Evolutionary conservation across 2,113 vertebrate genomes (phyloP).

Genomic region (Strix uralensis): DNA sequence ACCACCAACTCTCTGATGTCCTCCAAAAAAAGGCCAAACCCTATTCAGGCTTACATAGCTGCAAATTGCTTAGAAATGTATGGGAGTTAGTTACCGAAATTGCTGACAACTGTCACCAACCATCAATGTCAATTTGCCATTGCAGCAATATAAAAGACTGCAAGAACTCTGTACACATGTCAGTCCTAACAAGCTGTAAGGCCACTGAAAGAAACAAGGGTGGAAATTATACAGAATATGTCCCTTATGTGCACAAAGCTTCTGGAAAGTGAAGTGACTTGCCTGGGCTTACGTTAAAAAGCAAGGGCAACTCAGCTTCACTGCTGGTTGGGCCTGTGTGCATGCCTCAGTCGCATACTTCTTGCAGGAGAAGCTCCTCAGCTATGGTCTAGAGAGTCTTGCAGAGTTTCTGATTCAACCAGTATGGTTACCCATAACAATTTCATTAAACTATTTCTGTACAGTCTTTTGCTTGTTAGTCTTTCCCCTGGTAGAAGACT

Average conservation of each 20-base stretch:
- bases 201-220: not conserved
- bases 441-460: constrained; percentile 46
- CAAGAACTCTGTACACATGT: not conserved
- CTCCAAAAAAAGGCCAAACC: not conserved
- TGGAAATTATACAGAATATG: not conserved
- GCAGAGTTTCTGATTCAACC: constrained; percentile 25
- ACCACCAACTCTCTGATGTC: not conserved
- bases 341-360: not conserved
- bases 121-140: not conserved
- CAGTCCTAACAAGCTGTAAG: not conserved
- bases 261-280: not conserved
- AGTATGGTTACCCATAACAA: constrained; percentile 27
- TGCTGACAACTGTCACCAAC: not conserved
- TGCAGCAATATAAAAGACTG: not conserved
- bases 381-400: not conserved
- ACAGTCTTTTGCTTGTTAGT: constrained; percentile 32
- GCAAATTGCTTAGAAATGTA: not conserved
- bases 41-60: not conserved
- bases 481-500: constrained; percentile 51
- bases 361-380: not conserved
- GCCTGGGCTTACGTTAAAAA: not conserved
- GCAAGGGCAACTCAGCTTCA: not conserved
- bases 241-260: not conserved
- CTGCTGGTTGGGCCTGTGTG: not conserved
- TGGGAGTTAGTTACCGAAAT: not conserved